Evolutionary conservation across 2,888 invertebrate species (phyloP).

Genomic region (Drosophila helvetica): DNA sequence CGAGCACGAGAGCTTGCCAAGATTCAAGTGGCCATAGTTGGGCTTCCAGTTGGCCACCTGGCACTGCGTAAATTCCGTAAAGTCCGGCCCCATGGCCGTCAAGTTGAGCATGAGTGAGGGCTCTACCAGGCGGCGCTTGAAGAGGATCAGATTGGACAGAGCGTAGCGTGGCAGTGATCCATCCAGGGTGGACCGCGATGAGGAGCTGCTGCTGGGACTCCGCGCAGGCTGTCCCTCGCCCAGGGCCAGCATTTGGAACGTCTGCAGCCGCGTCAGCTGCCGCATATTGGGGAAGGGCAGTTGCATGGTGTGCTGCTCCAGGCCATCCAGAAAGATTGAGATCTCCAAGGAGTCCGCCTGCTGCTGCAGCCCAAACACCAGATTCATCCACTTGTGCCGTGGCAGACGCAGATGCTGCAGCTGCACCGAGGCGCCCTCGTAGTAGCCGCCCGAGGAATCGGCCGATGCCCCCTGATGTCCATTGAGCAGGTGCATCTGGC

Average conservation of each 20-base stretch:
- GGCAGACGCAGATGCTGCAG: slow-evolving; percentile 76
- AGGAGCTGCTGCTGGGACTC: slow-evolving; percentile 49
- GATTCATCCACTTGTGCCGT: slow-evolving; percentile 82
- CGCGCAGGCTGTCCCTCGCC: slow-evolving; percentile 72
- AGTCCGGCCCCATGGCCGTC: slow-evolving; percentile 83
- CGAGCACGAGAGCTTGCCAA: slow-evolving; percentile 70
- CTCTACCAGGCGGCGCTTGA: slow-evolving; percentile 74
- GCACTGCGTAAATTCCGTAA: slow-evolving; percentile 81
- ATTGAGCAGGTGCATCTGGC: slow-evolving; percentile 81
- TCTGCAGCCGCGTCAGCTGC: slow-evolving; percentile 68
- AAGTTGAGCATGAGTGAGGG: slow-evolving; percentile 77
- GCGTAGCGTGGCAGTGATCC: slow-evolving; percentile 72
- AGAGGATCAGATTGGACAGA: slow-evolving; percentile 82
- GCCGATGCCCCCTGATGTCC: slow-evolving; percentile 58
- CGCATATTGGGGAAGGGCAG: slow-evolving; percentile 80
- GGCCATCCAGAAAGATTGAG: slow-evolving; percentile 77
- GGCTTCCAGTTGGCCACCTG: slow-evolving; percentile 83
- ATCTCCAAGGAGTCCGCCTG: slow-evolving; percentile 75
- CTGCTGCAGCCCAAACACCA: slow-evolving; percentile 79
- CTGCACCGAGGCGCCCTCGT: slow-evolving; percentile 75
- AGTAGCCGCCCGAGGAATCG: slow-evolving; percentile 57
- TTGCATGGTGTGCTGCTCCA: slow-evolving; percentile 75
- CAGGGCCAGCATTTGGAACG: slow-evolving; percentile 80
- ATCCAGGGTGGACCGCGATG: slow-evolving; percentile 78
- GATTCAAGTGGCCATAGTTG: slow-evolving; percentile 81